Evolutionary conservation across 2,113 vertebrate genomes (phyloP).

Genomic region (Nothobranchius furzeri): DNA sequence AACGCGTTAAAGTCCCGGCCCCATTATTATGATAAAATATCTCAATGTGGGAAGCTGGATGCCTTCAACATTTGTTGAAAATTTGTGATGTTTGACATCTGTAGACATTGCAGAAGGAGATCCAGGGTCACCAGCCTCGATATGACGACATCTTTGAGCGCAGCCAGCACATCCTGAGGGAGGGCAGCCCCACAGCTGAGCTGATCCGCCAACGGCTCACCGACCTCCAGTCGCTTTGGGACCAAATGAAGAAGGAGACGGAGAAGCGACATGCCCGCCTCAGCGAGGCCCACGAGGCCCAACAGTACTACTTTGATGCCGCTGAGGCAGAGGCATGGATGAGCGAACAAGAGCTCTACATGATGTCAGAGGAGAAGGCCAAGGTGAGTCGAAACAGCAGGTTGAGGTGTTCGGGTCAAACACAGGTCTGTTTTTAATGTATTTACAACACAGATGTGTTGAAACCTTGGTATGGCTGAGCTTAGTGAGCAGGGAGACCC

Average conservation of each 20-base stretch:
- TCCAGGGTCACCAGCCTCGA: constrained; percentile 96
- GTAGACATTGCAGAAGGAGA: constrained; percentile 98
- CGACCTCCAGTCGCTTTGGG: constrained; percentile 89
- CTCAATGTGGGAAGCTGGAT: no score
- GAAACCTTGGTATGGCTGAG: no score
- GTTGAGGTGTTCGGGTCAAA: neutral
- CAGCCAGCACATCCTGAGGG: constrained; percentile 87
- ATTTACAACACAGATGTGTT: no score
- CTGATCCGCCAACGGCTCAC: constrained; percentile 86
- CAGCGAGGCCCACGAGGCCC: constrained; percentile 92
- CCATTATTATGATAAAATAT: no score
- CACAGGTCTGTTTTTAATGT: no score
- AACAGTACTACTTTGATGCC: constrained; percentile 98
- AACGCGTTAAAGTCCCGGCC: no score
- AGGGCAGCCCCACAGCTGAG: constrained; percentile 81
- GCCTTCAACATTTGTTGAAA: no score
- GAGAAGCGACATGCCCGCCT: constrained; percentile 91
- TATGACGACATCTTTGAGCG: constrained; percentile 96
- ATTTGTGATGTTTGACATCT: neutral
- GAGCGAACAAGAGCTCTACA: constrained; percentile 96
- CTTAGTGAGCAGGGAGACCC: no score
- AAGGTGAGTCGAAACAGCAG: constrained; percentile 78
- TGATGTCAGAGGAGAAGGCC: constrained; percentile 97
- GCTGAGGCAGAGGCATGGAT: constrained; percentile 98
- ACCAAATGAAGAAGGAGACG: constrained; percentile 87